phyloP scores from a whole-genome alignment of 2,113 vertebrate genomes.

The Sisor rabdophorus region DNA sequence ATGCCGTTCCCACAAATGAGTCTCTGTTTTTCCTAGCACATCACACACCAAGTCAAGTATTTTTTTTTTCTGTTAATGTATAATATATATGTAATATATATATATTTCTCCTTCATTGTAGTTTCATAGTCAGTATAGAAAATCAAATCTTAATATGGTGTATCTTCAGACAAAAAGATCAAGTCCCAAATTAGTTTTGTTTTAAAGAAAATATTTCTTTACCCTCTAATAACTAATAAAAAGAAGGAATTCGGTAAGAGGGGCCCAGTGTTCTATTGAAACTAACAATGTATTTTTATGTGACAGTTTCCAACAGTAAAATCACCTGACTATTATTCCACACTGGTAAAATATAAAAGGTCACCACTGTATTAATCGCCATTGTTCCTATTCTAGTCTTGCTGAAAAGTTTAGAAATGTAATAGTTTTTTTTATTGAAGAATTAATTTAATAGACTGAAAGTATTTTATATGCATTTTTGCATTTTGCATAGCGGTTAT shows the following conservation, averaged over 20 bases:
- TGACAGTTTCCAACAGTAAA: not conserved
- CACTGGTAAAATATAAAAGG: not conserved
- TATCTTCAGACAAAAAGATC: not conserved
- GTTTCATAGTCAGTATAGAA: not conserved
- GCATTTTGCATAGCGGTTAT: too few species aligned
- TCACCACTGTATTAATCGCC: not conserved
- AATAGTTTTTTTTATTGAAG: too few species aligned
- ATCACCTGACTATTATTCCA: not conserved
- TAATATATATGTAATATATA: too few species aligned
- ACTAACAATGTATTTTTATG: not conserved
- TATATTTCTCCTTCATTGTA: not conserved
- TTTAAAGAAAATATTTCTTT: not conserved
- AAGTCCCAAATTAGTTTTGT: not conserved
- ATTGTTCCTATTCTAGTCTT: not conserved
- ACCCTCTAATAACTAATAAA: not conserved
- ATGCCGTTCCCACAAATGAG: slow-evolving; percentile 58
- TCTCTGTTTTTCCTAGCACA: slow-evolving; percentile 38
- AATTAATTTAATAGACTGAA: too few species aligned
- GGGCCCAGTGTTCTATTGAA: not conserved
- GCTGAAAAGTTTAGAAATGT: not conserved
- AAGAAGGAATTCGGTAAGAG: too few species aligned
- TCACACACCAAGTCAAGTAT: slow-evolving; percentile 4
- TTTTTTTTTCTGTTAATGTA: slow-evolving; percentile 14
- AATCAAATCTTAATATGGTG: not conserved
- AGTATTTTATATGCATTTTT: too few species aligned